These are phyloP conservation scores for Pomacea canaliculata DNA, from an alignment of 2,888 invertebrate species.

Conservation along the genomic window DNA sequence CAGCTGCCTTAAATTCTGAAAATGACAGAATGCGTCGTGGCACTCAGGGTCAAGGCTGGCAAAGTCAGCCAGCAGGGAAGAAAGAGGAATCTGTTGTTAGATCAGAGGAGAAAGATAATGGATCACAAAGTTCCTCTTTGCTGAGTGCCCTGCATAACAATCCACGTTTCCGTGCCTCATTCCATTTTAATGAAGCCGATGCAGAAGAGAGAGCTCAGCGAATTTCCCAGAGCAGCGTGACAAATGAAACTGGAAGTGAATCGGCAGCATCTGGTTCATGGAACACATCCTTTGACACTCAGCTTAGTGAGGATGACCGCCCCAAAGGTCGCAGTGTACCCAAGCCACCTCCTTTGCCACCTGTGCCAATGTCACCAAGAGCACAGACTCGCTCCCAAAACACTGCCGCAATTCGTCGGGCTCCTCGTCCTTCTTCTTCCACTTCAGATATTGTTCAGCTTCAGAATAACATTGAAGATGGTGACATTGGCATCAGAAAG, in stretches of 20 bases:
- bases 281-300: slow-evolving; percentile 19
- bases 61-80: background rate
- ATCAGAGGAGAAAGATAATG: background rate
- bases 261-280: slow-evolving; percentile 32
- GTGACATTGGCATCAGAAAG: slow-evolving; percentile 5
- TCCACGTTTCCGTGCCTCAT: slow-evolving; percentile 50
- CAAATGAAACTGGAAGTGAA: slow-evolving; percentile 36
- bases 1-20: slow-evolving; percentile 26
- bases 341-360: slow-evolving; percentile 44
- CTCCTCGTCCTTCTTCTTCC: slow-evolving; percentile 47
- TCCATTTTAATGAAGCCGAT: slow-evolving; percentile 49
- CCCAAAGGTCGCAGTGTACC: slow-evolving; percentile 31
- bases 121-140: slow-evolving; percentile 21
- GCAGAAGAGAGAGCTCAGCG: slow-evolving; percentile 51
- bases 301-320: slow-evolving; percentile 14
- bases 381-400: slow-evolving; percentile 36
- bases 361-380: slow-evolving; percentile 38
- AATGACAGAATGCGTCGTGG: slow-evolving; percentile 4
- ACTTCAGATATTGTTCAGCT: slow-evolving; percentile 41
- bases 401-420: slow-evolving; percentile 47
- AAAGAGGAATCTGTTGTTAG: background rate
- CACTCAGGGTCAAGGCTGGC: background rate
- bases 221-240: slow-evolving; percentile 42
- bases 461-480: background rate
- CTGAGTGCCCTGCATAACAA: slow-evolving; percentile 49